These are phyloP conservation scores for Hyla sarda DNA, from an alignment of 2,113 vertebrate genomes.

Conservation along the genomic window DNA sequence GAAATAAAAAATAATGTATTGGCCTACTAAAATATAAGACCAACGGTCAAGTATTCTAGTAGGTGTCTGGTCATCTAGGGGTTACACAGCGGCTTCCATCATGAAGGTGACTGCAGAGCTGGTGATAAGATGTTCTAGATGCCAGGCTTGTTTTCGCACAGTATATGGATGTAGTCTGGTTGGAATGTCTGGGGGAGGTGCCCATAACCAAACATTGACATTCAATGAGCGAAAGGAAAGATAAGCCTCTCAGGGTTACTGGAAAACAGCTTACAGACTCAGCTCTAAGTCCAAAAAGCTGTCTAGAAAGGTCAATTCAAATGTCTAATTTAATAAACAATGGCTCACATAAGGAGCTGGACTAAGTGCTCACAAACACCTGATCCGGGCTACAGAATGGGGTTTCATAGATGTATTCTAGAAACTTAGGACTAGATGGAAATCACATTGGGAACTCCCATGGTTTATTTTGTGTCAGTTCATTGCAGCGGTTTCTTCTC, in stretches of 20 bases:
- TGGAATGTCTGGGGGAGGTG: slow-evolving; percentile 43
- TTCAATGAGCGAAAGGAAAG: not conserved
- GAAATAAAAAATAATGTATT: too few relatives aligned
- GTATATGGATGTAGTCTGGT: not conserved
- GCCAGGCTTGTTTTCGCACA: slow-evolving; percentile 13
- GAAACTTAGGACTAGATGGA: too few relatives aligned
- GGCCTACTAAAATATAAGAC: too few relatives aligned
- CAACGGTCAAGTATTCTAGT: too few relatives aligned
- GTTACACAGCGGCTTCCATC: too few relatives aligned
- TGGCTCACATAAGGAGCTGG: not conserved
- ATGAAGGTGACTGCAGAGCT: too few relatives aligned
- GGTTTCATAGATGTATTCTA: too few relatives aligned
- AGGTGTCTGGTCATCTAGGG: too few relatives aligned
- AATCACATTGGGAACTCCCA: not conserved
- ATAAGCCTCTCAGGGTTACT: slow-evolving; percentile 20
- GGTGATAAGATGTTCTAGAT: not conserved
- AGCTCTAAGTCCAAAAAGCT: not conserved
- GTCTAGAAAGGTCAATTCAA: too few relatives aligned
- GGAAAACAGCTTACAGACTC: slow-evolving; percentile 5
- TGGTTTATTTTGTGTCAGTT: not conserved
- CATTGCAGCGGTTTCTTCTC: not conserved
- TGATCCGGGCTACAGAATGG: too few relatives aligned
- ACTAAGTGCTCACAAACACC: too few relatives aligned
- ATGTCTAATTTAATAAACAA: not conserved
- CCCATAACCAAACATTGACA: not conserved